These are phyloP conservation scores for Drosophila pseudotalamancana DNA, from an alignment of 2,888 invertebrate genomes.

Conservation along the genomic window DNA sequence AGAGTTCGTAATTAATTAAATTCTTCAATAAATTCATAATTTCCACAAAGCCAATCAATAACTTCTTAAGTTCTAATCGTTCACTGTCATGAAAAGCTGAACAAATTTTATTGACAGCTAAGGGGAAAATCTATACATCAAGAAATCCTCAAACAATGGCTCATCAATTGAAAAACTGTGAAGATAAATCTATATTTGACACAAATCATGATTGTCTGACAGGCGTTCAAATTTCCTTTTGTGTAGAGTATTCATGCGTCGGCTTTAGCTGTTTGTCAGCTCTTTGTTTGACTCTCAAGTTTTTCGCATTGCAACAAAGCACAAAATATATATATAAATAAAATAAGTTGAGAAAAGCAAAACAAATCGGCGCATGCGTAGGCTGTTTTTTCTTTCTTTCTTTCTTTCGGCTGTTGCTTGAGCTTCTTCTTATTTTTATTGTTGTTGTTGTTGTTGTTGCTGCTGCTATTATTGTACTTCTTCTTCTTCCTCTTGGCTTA, in stretches of 20 bases:
- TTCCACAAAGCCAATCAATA: too few species aligned
- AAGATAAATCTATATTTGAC: conserved; percentile 28
- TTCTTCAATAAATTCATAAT: too few species aligned
- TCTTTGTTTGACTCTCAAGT: conserved; percentile 18
- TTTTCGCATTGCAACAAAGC: conserved; percentile 41
- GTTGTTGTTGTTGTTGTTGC: too few species aligned
- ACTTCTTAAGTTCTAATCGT: conserved; percentile 13
- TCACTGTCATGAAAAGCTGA: neutral
- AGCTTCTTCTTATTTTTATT: too few species aligned
- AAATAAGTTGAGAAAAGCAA: conserved; percentile 35
- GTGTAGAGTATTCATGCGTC: conserved; percentile 40
- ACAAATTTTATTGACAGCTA: conserved; percentile 17
- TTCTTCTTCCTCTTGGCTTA: conserved; percentile 40
- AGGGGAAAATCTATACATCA: neutral
- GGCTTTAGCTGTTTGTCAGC: conserved; percentile 26
- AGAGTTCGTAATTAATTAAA: too few species aligned
- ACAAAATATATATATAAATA: too few species aligned
- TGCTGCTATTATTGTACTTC: too few species aligned
- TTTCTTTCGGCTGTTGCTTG: conserved; percentile 6
- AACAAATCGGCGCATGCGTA: conserved; percentile 60
- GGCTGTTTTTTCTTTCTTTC: conserved; percentile 34
- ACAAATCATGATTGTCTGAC: conserved; percentile 33
- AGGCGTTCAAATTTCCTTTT: conserved; percentile 10
- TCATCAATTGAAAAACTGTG: conserved; percentile 26
- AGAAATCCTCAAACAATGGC: conserved; percentile 17